A percentile compares a stretch with the other conserved stretches of the same genome.
phyloP scores from a whole-genome alignment of 92 coral and sea anemone species.

The Phenganax marumi region DNA sequence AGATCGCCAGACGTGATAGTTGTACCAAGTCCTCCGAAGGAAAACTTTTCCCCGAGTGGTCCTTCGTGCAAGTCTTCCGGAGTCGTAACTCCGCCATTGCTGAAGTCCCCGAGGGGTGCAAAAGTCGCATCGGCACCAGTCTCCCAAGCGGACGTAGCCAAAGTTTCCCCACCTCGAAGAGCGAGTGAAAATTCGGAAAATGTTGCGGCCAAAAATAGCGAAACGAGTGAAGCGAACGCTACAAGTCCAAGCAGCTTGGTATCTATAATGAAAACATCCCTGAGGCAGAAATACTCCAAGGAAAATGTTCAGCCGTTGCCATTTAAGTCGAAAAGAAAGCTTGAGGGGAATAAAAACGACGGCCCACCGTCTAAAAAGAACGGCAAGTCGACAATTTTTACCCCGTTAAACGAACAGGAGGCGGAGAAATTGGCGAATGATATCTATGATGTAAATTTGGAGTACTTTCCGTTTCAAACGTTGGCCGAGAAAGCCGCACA shows the following conservation, averaged over 20 bases:
- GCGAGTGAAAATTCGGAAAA: background rate
- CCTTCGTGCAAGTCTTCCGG: background rate
- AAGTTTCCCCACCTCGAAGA: background rate
- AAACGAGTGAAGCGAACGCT: background rate
- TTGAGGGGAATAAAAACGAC: slow-evolving; percentile 3
- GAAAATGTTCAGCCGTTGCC: slow-evolving; percentile 37
- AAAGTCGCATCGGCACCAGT: slow-evolving; percentile 11
- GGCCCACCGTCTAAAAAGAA: slow-evolving; percentile 15
- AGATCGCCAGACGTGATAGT: slow-evolving; percentile 24
- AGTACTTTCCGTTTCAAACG: slow-evolving; percentile 42
- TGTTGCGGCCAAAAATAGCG: background rate
- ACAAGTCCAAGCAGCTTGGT: slow-evolving; percentile 19
- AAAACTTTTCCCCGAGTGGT: background rate
- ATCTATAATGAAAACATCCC: slow-evolving; percentile 16
- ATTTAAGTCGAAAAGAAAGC: slow-evolving; percentile 22
- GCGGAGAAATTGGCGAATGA: slow-evolving; percentile 42
- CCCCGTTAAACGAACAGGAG: slow-evolving; percentile 40
- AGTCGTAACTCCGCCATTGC: background rate
- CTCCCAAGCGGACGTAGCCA: background rate
- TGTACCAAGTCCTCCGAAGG: slow-evolving; percentile 4
- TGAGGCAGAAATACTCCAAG: slow-evolving; percentile 16
- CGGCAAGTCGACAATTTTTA: slow-evolving; percentile 35
- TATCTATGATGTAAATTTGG: slow-evolving; percentile 38
- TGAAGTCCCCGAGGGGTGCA: background rate
- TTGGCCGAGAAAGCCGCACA: slow-evolving; percentile 43